phyloP scores from a whole-genome alignment of 2,113 vertebrate species.

The Thermophis baileyi region DNA sequence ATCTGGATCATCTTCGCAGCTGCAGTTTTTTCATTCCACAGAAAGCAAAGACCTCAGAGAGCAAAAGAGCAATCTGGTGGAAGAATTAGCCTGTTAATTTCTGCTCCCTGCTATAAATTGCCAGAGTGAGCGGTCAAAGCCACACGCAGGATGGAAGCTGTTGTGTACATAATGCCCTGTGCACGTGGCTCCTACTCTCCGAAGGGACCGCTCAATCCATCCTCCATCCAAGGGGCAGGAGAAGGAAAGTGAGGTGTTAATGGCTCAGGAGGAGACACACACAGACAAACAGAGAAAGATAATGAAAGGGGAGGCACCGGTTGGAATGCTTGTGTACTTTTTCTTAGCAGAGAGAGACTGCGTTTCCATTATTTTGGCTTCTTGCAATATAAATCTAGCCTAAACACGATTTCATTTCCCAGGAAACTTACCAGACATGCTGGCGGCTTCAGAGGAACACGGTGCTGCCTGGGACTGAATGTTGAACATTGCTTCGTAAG shows the following conservation, averaged over 20 bases:
- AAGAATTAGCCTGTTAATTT: neutral
- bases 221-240: neutral
- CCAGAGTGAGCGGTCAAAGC: neutral
- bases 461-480: slow-evolving; percentile 78
- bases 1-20: neutral
- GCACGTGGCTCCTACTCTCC: neutral
- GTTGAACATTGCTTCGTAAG: slow-evolving; percentile 93
- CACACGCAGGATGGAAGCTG: neutral
- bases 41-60: neutral
- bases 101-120: neutral
- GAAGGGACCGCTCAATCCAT: neutral
- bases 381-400: neutral
- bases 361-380: neutral
- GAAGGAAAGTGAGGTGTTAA: neutral
- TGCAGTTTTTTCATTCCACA: neutral
- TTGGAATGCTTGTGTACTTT: neutral
- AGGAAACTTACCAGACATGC: slow-evolving; percentile 72
- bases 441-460: slow-evolving; percentile 43
- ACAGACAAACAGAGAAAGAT: neutral
- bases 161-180: neutral
- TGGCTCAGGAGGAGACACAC: neutral
- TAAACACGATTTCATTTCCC: neutral
- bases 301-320: neutral
- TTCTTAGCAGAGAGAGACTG: neutral
- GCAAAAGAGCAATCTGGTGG: neutral